Evolutionary conservation across 2,797 vertebrate species (phyloP).

Genomic region (Pitangus sulphuratus): DNA sequence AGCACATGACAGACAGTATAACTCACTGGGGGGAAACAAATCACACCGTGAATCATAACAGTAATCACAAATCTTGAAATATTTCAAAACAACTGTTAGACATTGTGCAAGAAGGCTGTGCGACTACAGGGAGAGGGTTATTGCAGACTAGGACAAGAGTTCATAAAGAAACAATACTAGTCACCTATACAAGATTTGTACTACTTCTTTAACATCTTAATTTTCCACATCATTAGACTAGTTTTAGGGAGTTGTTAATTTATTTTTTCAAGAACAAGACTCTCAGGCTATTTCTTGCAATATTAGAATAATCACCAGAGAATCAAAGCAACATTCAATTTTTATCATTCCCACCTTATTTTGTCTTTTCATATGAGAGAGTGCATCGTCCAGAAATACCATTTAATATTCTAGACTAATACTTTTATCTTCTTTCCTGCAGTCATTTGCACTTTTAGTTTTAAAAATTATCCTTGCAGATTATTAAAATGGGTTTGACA

Average conservation of each 20-base stretch:
- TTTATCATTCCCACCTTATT: not conserved
- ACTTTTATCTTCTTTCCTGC: not conserved
- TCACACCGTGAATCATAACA: not conserved
- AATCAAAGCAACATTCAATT: not conserved
- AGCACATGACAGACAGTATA: not conserved
- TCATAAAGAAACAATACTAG: not conserved
- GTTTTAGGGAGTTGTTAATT: not conserved
- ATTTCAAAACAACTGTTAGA: not conserved
- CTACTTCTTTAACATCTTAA: not conserved
- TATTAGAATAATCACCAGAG: not conserved
- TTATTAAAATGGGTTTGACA: not conserved
- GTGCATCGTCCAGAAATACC: fast-evolving
- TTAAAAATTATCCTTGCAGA: not conserved
- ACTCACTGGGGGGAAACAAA: not conserved
- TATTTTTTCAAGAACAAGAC: not conserved
- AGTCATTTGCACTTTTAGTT: not conserved
- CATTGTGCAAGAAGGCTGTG: not conserved
- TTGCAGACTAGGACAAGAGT: not conserved
- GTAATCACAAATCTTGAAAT: not conserved
- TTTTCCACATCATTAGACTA: not conserved
- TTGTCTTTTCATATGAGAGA: not conserved
- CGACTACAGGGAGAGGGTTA: not conserved
- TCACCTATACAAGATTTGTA: not conserved
- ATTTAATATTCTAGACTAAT: not conserved
- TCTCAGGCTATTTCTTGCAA: not conserved